Base-by-base conservation (phyloP, 1,140 invertebrate species). In the Drosophila burlai region DNA sequence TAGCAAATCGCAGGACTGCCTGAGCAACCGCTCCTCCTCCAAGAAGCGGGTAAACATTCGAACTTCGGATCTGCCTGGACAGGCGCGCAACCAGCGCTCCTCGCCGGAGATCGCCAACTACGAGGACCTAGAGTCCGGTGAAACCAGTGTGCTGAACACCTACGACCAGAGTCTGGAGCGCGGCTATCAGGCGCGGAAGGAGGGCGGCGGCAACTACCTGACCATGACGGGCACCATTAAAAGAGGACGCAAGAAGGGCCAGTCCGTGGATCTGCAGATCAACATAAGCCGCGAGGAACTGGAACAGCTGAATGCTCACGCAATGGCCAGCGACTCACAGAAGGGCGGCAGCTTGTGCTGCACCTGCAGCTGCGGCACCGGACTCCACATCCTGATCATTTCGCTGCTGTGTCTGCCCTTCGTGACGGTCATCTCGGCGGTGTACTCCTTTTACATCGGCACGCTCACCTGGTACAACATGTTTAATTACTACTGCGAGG, bases 381-480 rank as follows among this genome's bases (percentile, higher is more conserved):
- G 96, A 3, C 93, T 94, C 11, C 96, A 97, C 93, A 94, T 97
- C 40, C 94, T 95, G 57, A 54, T 96, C 0, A 95, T 96, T 78
- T 95, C 95, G 55, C 67, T 96, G 15, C 43, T 96, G 2, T 96
- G 95, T 82, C 94, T 95, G 75, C 96, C 96, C 18, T 93, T 96
- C 92, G 94, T 96, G 18, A 94, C 95, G 31, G 65, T 95, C 24
- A 93, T 96, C 52, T 96, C 96, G 21, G 92, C 94, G 16, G 87
- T 94, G 38, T 96, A 96, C 81, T 95, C 96, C 6, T 97, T 97
- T 92, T 97, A 97, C 81, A 95, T 96, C 72, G 96, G 96, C 38
- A 96, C 96, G 2, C 93, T 96, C 74, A 96, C 96, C 43, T 97
- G 96, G 96, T 97, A 97, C 84, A 97, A 96, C 85, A 94, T 96